Percentiles rank a stretch among this genome's conserved stretches.
Conservation (phyloP, 2,888 invertebrate species). For the Ichneumoninae sp. region DNA sequence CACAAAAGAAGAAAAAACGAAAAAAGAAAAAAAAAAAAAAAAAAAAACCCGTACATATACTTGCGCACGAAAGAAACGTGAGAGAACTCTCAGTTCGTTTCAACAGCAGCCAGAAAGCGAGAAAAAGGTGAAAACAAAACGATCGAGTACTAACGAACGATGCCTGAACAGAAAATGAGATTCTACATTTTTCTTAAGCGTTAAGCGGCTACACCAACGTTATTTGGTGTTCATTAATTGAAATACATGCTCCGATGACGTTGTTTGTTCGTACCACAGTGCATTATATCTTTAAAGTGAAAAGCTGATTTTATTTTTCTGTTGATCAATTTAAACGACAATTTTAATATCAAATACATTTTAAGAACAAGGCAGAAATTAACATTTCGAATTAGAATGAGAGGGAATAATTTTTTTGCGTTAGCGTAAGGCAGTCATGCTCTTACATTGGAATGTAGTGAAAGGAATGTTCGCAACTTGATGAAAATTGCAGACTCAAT, state of each 20-base stretch:
- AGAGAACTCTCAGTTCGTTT: conserved; percentile 10
- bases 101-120: neutral
- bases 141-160: neutral
- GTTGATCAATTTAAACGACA: no score
- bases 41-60: conserved; percentile 14
- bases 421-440: neutral
- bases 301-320: no score
- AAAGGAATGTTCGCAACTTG: neutral
- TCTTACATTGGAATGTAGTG: neutral
- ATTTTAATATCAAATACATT: no score
- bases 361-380: no score
- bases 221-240: neutral
- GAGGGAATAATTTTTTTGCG: neutral
- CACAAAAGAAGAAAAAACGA: no score
- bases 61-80: conserved; percentile 9
- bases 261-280: neutral
- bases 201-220: neutral
- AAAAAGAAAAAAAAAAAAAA: neutral
- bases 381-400: neutral
- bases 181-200: neutral
- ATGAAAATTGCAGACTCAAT: conserved; percentile 30
- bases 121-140: conserved; percentile 12
- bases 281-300: neutral
- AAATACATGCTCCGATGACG: neutral
- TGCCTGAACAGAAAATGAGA: neutral